Conservation (phyloP, 2,888 invertebrate species). For the Polymixis flavicincta region DNA sequence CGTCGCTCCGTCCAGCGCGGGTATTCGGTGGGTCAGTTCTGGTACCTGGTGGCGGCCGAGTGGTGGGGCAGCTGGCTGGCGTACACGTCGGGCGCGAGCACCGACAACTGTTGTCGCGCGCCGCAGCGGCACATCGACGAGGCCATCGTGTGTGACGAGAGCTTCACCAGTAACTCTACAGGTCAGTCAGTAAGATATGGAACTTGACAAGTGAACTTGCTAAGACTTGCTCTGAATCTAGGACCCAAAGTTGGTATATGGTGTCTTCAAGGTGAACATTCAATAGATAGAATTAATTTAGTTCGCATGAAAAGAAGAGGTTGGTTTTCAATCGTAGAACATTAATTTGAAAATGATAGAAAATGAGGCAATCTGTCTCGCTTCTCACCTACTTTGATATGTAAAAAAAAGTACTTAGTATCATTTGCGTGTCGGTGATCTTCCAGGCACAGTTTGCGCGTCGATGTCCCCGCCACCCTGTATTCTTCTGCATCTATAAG, state of each 20-base stretch:
- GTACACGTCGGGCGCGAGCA: constrained; percentile 90
- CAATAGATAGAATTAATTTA: neutral
- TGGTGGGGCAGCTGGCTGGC: constrained; percentile 97
- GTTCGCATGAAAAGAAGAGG: neutral
- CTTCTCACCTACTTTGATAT: neutral
- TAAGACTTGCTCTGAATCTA: neutral
- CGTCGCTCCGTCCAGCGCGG: constrained; percentile 94
- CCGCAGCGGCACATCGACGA: constrained; percentile 88
- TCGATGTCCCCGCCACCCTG: neutral
- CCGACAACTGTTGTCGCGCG: constrained; percentile 77
- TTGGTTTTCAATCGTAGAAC: neutral
- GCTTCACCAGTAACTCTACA: constrained; percentile 92
- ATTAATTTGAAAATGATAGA: neutral
- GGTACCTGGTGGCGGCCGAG: constrained; percentile 96
- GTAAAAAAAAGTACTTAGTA: neutral
- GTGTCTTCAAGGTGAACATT: neutral
- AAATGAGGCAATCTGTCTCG: neutral
- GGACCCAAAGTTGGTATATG: neutral
- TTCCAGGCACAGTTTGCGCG: neutral
- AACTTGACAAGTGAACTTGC: neutral
- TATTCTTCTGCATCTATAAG: neutral
- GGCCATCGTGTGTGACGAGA: constrained; percentile 93
- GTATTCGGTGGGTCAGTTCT: constrained; percentile 95
- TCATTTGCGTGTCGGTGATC: neutral
- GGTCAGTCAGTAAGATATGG: constrained; percentile 67